Percentiles rank a stretch among this genome's conserved stretches.
Evolutionary conservation across 2,888 invertebrate genomes (phyloP).

Genomic region (Seira musarum): DNA sequence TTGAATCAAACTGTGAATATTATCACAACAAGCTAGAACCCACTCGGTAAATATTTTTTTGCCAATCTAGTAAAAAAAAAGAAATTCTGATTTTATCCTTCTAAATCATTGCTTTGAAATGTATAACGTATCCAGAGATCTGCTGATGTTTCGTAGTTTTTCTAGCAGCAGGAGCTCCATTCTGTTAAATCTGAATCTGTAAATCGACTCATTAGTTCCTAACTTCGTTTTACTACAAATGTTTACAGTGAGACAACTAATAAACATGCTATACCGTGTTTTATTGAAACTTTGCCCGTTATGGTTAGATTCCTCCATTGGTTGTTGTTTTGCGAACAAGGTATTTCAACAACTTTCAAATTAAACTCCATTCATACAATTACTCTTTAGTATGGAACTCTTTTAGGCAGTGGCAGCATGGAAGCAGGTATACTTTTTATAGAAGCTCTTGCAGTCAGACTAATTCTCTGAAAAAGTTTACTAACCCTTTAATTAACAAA

Average conservation of each 20-base stretch:
- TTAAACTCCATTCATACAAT: no score
- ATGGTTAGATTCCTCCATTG: no score
- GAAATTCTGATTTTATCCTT: neutral
- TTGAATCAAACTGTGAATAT: neutral
- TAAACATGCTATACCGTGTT: constrained; percentile 22
- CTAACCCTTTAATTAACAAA: constrained; percentile 45
- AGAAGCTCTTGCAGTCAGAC: no score
- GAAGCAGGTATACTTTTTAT: no score
- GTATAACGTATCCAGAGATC: neutral
- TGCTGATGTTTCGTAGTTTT: neutral
- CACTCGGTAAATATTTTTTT: neutral
- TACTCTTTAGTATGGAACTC: no score
- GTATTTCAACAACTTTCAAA: no score
- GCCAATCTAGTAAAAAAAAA: neutral
- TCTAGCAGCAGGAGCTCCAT: neutral
- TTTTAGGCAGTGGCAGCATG: no score
- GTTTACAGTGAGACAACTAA: constrained; percentile 31
- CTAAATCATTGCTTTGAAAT: neutral
- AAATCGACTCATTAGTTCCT: constrained; percentile 36
- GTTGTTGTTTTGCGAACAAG: no score
- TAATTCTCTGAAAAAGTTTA: constrained; percentile 21
- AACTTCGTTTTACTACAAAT: constrained; percentile 23
- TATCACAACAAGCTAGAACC: neutral
- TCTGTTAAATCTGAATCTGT: no score
- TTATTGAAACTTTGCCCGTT: no score